Percentiles rank a stretch among this genome's conserved stretches.
Evolutionary conservation across 2,797 vertebrate species (phyloP).

Genomic region (Anableps anableps): DNA sequence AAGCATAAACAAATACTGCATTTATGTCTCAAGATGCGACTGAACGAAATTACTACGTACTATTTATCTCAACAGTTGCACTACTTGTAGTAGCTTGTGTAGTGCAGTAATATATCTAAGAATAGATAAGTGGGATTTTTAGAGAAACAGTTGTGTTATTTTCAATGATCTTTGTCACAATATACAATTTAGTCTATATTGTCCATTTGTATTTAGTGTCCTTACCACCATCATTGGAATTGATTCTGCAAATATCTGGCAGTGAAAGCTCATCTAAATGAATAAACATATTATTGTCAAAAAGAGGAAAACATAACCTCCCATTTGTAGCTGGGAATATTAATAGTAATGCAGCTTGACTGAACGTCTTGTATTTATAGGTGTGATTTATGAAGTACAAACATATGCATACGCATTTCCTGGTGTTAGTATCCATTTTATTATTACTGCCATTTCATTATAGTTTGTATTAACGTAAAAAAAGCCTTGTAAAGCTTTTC

Average conservation of each 20-base stretch:
- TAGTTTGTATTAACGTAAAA: neutral
- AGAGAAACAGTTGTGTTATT: neutral
- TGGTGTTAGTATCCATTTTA: conserved; percentile 1
- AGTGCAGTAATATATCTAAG: neutral
- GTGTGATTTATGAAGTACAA: neutral
- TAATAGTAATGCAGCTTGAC: neutral
- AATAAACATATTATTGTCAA: neutral
- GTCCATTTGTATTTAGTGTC: too few species aligned
- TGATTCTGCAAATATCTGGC: neutral
- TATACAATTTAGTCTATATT: neutral
- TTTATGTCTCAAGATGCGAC: neutral
- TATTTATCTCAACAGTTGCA: neutral
- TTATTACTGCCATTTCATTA: neutral
- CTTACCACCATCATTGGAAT: neutral
- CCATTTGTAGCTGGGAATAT: neutral
- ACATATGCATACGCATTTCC: neutral
- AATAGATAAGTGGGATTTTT: neutral
- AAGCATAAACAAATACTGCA: neutral
- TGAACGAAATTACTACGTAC: neutral
- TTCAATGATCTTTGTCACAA: neutral
- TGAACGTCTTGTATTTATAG: neutral
- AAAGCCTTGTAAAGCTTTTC: neutral
- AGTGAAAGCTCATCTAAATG: neutral
- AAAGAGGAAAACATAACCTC: too few species aligned
- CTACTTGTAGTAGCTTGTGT: neutral